These are phyloP conservation scores for Oligia strigilis DNA, from an alignment of 2,888 invertebrate species.

Conservation along the genomic window DNA sequence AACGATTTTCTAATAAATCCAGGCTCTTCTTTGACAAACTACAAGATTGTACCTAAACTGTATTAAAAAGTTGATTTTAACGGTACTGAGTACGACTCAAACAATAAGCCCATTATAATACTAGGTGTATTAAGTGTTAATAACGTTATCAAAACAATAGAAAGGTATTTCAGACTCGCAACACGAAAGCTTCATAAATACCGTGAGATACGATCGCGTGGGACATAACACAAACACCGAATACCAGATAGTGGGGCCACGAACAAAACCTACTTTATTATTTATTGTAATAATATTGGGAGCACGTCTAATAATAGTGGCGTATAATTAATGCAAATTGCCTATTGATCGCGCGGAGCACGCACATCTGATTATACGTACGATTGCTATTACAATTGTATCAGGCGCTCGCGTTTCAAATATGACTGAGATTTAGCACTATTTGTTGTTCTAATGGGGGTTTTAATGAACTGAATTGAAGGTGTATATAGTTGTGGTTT, in stretches of 20 bases:
- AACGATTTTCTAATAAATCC: not conserved
- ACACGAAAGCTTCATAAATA: constrained; percentile 56
- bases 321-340: constrained; percentile 67
- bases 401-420: constrained; percentile 60
- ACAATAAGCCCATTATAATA: not conserved
- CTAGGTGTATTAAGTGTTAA: constrained; percentile 5
- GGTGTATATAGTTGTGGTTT: not conserved
- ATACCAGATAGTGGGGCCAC: constrained; percentile 41
- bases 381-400: constrained; percentile 62
- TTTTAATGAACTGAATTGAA: constrained; percentile 12
- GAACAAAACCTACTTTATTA: constrained; percentile 63
- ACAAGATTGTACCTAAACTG: not conserved
- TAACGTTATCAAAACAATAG: constrained; percentile 28
- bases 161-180: constrained; percentile 31
- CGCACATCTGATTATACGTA: constrained; percentile 62
- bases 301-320: constrained; percentile 51
- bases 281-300: constrained; percentile 60
- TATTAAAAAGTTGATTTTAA: not conserved
- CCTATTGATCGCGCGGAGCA: constrained; percentile 65
- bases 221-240: constrained; percentile 47
- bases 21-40: not conserved
- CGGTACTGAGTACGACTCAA: not conserved
- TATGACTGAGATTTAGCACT: constrained; percentile 36
- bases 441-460: constrained; percentile 45
- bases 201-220: constrained; percentile 48